Percentiles rank a stretch among this genome's conserved stretches.
These are phyloP conservation scores for Parazoanthus atlanticus DNA, from an alignment of 92 coral and sea anemone species.

Conservation along the genomic window DNA sequence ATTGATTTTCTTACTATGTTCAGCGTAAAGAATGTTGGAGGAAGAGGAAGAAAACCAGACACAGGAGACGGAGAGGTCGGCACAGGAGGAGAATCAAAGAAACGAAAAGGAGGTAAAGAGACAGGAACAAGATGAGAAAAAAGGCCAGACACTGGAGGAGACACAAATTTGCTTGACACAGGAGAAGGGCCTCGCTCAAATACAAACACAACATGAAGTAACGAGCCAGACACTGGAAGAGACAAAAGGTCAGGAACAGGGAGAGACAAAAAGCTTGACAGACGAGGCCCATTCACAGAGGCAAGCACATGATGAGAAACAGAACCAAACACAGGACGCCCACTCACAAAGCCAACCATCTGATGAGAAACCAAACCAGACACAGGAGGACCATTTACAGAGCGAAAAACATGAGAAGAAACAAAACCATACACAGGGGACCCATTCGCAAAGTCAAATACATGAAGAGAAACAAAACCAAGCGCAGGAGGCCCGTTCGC, in stretches of 20 bases:
- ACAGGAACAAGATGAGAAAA: neutral
- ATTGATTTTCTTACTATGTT: neutral
- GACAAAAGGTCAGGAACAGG: neutral
- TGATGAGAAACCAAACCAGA: neutral
- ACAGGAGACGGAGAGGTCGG: neutral
- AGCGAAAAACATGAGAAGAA: neutral
- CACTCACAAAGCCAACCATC: neutral
- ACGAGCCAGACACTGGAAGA: neutral
- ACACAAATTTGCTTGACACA: neutral
- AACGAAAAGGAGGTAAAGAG: neutral
- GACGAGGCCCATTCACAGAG: neutral
- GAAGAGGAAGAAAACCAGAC: neutral
- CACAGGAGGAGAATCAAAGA: neutral
- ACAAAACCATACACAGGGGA: neutral
- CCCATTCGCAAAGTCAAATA: neutral
- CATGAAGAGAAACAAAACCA: neutral
- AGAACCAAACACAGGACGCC: neutral
- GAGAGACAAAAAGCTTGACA: neutral
- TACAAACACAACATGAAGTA: neutral
- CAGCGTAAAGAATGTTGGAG: neutral
- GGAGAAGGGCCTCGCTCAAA: neutral
- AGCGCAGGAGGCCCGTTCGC: neutral
- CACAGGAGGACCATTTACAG: neutral
- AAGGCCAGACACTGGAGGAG: neutral
- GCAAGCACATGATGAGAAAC: neutral